Evolutionary conservation across 1,140 invertebrate species (phyloP).

Genomic region (Caenorhabditis latens): DNA sequence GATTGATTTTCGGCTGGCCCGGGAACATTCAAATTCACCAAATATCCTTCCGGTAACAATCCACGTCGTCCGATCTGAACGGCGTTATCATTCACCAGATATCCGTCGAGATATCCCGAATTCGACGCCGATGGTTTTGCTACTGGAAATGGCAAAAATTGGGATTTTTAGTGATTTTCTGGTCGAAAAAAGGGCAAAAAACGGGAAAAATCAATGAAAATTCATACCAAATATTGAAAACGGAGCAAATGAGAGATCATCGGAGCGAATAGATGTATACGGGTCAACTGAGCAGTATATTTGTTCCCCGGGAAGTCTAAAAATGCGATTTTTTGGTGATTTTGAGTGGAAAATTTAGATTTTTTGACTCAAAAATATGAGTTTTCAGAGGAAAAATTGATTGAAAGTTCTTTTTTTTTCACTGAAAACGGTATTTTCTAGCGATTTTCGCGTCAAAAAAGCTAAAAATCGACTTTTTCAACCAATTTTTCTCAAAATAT

Average conservation of each 20-base stretch:
- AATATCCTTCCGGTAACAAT: slow-evolving; percentile 13
- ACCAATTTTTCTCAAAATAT: no score
- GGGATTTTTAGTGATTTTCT: no score
- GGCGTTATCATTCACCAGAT: slow-evolving; percentile 25
- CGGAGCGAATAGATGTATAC: slow-evolving; percentile 29
- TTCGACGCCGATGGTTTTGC: not conserved
- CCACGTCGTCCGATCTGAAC: slow-evolving; percentile 47
- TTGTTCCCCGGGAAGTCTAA: not conserved
- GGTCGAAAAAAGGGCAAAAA: not conserved
- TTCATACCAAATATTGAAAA: slow-evolving; percentile 29
- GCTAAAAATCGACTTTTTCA: no score
- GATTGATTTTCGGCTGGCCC: not conserved
- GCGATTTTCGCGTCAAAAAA: not conserved
- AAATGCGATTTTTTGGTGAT: not conserved
- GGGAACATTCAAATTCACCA: slow-evolving; percentile 4
- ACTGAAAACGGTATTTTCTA: not conserved
- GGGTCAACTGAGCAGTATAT: slow-evolving; percentile 8
- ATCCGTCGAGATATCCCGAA: slow-evolving; percentile 40
- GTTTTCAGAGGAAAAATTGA: no score
- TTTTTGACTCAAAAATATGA: no score
- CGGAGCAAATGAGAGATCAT: slow-evolving; percentile 27
- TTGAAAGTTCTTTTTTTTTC: no score
- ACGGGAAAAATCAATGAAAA: not conserved
- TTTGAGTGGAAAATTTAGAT: no score
- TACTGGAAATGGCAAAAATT: not conserved